phyloP scores from a whole-genome alignment of 2,113 vertebrate genomes.

The Recurvirostra avosetta region DNA sequence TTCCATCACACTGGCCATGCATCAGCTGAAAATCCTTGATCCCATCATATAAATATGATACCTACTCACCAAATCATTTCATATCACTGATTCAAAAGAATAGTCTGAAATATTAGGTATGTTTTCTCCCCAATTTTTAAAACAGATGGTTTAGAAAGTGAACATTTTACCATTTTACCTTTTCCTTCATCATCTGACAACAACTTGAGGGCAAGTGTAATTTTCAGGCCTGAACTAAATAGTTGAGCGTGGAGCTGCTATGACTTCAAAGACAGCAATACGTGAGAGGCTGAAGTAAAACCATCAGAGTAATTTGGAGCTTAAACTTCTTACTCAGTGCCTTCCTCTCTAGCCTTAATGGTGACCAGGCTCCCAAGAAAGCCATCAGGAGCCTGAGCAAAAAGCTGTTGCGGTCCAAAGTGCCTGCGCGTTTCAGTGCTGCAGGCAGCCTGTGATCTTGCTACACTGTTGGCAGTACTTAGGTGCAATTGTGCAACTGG shows the following conservation, averaged over 20 bases:
- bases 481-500: background rate
- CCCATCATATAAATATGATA: background rate
- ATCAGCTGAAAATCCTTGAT: background rate
- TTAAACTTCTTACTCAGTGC: background rate
- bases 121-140: background rate
- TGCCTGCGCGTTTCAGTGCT: background rate
- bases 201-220: background rate
- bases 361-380: background rate
- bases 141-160: background rate
- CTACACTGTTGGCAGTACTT: background rate
- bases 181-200: background rate
- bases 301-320: background rate
- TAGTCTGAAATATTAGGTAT: background rate
- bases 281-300: background rate
- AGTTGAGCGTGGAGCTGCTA: background rate
- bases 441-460: background rate
- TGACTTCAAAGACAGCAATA: background rate
- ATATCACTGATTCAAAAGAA: background rate
- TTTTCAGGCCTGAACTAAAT: background rate
- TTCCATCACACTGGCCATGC: accelerated
- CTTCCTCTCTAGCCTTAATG: background rate
- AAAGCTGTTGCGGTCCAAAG: background rate
- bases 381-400: background rate
- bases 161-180: background rate
- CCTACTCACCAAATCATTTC: background rate